Conservation (phyloP, 2,113 vertebrate genomes). For the Apodemus sylvaticus region DNA sequence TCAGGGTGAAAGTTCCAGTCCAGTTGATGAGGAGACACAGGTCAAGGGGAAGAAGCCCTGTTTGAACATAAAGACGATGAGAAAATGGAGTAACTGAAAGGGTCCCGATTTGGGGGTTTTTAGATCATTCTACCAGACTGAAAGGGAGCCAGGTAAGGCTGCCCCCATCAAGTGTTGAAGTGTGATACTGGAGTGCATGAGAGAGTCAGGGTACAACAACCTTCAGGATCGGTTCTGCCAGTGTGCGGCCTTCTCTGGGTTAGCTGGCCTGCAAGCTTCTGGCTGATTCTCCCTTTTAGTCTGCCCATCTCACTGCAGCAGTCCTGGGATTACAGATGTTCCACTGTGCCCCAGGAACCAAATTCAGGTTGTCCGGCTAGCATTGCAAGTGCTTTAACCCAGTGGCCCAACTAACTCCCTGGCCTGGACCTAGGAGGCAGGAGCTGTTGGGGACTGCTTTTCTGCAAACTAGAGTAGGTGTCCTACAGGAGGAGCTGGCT, state of each 20-base stretch:
- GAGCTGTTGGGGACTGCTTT: background rate
- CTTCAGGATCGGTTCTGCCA: background rate
- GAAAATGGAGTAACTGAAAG: background rate
- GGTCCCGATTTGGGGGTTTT: rapidly evolving
- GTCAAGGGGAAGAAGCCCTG: background rate
- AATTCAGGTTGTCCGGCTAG: background rate
- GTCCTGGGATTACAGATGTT: background rate
- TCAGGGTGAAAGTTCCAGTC: background rate
- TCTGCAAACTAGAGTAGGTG: background rate
- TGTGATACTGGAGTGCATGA: background rate
- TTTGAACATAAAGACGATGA: background rate
- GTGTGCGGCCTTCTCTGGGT: background rate
- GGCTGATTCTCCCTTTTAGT: background rate
- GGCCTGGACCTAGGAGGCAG: background rate
- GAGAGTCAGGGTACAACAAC: background rate
- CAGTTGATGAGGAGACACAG: background rate
- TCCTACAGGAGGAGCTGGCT: background rate
- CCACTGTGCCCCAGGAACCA: background rate
- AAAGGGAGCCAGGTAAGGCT: background rate
- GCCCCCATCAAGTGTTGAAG: background rate
- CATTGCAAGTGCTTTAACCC: background rate
- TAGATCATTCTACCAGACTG: background rate
- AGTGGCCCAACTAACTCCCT: background rate
- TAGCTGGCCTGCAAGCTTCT: background rate
- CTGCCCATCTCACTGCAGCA: background rate